These are phyloP conservation scores for Laticauda laticaudata DNA, from an alignment of 2,113 vertebrate genomes.

Conservation along the genomic window DNA sequence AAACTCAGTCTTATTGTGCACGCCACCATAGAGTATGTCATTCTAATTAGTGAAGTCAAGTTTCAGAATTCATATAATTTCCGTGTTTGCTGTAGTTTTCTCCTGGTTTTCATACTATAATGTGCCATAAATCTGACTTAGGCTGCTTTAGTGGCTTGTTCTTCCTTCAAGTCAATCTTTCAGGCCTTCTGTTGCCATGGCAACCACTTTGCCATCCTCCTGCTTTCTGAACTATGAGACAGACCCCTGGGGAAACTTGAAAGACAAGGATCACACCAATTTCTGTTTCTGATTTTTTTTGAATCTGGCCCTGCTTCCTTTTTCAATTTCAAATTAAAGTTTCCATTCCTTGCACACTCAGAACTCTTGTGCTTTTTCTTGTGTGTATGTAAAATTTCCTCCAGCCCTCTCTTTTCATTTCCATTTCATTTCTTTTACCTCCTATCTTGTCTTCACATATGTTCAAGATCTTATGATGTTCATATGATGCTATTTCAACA, in stretches of 20 bases:
- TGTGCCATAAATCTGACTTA: conserved; percentile 79
- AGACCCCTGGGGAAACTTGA: conserved; percentile 58
- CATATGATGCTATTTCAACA: neutral
- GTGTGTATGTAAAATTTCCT: neutral
- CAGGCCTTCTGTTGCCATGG: conserved; percentile 70
- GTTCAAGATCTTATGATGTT: conserved; percentile 25
- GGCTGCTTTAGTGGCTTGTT: conserved; percentile 70
- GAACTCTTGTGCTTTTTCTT: neutral
- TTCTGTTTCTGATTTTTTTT: conserved; percentile 32
- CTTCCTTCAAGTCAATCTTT: conserved; percentile 73
- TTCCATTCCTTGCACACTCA: neutral
- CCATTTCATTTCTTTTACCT: conserved; percentile 25
- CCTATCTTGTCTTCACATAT: conserved; percentile 1
- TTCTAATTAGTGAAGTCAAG: conserved; percentile 81
- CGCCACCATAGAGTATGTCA: conserved; percentile 65
- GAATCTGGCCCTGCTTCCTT: conserved; percentile 21
- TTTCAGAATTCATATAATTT: conserved; percentile 75
- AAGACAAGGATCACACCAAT: conserved; percentile 53
- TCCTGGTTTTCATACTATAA: conserved; percentile 77
- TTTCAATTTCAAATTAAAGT: neutral
- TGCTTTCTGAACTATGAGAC: conserved; percentile 60
- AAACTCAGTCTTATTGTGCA: conserved; percentile 65
- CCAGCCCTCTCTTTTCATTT: neutral
- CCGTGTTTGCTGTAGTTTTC: conserved; percentile 80
- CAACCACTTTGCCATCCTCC: conserved; percentile 63